Percentiles rank a stretch among this genome's conserved stretches.
Evolutionary conservation across 2,113 vertebrate species (phyloP).

Genomic region (Pelmatolapia mariae): DNA sequence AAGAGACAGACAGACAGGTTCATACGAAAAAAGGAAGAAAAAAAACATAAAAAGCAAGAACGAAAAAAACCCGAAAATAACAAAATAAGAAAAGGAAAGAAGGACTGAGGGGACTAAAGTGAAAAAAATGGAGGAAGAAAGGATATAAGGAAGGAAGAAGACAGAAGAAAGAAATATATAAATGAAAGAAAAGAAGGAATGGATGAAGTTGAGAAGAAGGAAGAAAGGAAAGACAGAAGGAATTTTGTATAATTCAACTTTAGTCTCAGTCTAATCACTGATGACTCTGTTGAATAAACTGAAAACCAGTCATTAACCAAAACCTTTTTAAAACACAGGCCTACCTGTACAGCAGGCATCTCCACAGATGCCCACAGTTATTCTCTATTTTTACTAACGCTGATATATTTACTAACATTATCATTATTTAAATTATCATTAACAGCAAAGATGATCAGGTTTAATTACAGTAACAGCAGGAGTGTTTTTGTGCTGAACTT

Average conservation of each 20-base stretch:
- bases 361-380: not conserved
- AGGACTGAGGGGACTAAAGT: not conserved
- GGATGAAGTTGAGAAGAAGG: not conserved
- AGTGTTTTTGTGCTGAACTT: not conserved
- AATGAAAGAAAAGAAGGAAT: not conserved
- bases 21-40: not conserved
- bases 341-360: not conserved
- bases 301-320: not conserved
- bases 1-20: not conserved
- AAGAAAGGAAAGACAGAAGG: not conserved
- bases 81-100: not conserved
- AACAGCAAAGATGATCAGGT: not conserved
- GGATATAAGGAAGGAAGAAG: not conserved
- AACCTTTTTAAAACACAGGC: not conserved
- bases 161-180: not conserved
- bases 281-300: not conserved
- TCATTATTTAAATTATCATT: not conserved
- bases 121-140: not conserved
- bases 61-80: accelerated
- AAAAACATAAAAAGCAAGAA: not conserved
- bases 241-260: not conserved
- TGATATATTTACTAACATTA: not conserved
- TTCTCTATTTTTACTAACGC: not conserved
- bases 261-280: not conserved
- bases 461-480: not conserved